phyloP scores from a whole-genome alignment of 2,797 vertebrate genomes.

The Scyliorhinus canicula region DNA sequence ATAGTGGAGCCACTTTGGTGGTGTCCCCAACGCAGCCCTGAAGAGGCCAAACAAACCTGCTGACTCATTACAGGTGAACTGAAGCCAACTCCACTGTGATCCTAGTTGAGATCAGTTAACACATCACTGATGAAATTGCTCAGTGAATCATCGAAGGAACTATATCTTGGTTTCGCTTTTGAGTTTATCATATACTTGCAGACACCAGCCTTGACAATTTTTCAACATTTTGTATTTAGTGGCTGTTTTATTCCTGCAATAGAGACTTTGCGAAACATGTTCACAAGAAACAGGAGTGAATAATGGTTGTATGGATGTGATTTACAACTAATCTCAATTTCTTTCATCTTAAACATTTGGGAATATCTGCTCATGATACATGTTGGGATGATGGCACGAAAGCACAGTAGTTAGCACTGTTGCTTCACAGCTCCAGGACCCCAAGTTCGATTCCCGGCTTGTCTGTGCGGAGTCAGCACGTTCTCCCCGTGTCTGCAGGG shows the following conservation, averaged over 20 bases:
- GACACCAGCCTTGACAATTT: not conserved
- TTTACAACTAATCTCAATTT: not conserved
- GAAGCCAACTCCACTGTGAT: not conserved
- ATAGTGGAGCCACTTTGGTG: no score
- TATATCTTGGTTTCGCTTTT: not conserved
- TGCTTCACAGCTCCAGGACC: no score
- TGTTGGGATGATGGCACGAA: no score
- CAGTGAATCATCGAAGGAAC: not conserved
- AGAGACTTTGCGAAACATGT: not conserved
- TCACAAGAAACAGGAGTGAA: not conserved
- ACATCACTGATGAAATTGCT: not conserved
- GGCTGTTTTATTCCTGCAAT: not conserved
- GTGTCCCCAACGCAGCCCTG: not conserved
- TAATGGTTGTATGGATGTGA: not conserved
- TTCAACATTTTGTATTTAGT: not conserved
- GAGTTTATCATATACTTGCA: not conserved
- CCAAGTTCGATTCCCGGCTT: no score
- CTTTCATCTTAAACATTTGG: not conserved
- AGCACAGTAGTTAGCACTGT: no score
- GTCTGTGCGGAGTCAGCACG: no score
- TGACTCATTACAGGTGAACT: not conserved
- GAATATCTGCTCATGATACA: not conserved
- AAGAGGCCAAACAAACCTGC: not conserved
- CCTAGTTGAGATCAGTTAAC: not conserved
- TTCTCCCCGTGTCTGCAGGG: no score